Conservation (phyloP, 2,797 vertebrate genomes). For the Tarsius wallacei region DNA sequence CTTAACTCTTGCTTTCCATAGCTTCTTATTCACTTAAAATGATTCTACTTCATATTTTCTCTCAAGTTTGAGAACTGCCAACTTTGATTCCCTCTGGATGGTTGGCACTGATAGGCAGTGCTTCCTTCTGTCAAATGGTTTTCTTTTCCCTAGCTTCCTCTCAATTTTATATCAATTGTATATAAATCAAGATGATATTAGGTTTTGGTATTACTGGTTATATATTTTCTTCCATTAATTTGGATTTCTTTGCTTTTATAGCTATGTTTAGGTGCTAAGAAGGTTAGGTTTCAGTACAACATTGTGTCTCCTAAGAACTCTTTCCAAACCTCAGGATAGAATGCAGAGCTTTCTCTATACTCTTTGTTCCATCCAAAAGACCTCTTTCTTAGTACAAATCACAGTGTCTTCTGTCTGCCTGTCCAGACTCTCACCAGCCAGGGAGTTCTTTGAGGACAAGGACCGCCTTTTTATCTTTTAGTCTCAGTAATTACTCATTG, state of each 20-base stretch:
- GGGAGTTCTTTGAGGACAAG: neutral
- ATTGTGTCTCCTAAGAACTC: neutral
- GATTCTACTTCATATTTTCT: neutral
- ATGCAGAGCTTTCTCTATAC: neutral
- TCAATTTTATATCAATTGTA: neutral
- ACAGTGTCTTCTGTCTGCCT: neutral
- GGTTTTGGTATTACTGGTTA: neutral
- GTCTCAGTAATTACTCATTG: neutral
- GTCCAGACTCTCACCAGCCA: neutral
- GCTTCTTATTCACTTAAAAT: neutral
- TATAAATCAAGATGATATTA: neutral
- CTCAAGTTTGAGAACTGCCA: neutral
- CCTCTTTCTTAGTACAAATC: neutral
- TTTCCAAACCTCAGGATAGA: neutral
- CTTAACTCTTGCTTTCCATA: neutral
- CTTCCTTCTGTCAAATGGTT: neutral
- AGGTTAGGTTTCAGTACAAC: neutral
- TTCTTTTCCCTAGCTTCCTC: neutral
- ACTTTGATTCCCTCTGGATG: neutral
- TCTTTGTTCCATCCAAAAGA: neutral
- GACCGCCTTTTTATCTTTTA: neutral
- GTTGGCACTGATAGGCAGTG: neutral
- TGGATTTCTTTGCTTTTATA: conserved; percentile 37
- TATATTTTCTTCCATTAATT: conserved; percentile 6
- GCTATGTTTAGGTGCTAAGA: neutral